Evolutionary conservation across 1,140 invertebrate species (phyloP), one percentile per base, ranked within the genome.

Genomic region (Heliconius hermathena): DNA sequence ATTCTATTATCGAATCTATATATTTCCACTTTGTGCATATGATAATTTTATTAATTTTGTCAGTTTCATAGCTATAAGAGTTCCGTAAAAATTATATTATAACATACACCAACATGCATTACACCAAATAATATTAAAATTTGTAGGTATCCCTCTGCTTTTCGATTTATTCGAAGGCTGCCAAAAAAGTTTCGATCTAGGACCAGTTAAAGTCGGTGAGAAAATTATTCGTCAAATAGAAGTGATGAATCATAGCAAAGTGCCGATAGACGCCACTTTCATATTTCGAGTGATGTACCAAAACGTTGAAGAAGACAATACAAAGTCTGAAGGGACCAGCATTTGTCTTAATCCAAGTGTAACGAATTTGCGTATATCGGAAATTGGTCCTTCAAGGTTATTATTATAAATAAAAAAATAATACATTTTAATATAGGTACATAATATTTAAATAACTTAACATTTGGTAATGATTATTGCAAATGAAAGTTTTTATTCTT

Each of bases 211-310:
- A 86, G 87, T 94, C 8, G 92, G 93, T 0, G 86, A 93, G 22
- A 94, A 91, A 75, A 89, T 90, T 72, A 73, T 93, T 9, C 87
- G 90, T 13, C 85, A 89, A 73, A 93, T 94, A 49, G 92, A 93
- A 84, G 93, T 94, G 16, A 93, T 94, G 90, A 94, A 94, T 76
- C 89, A 94, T 73, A 94, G 92, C 73, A 92, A 94, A 85, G 88
- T 93, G 16, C 80, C 90, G 1, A 93, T 94, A 36, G 91, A 93
- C 13, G 91, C 91, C 8, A 89, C 52, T 71, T 93, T 91, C 38
- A 84, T 90, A 81, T 94, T 93, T 76, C 87, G 85, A 82, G 90
- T 92, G 16, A 91, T 90, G 83, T 91, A 91, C 75, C 81, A 86
- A 18, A 77, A 80, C 20, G 76, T 85, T 26, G 60, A 66, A 0